Base-by-base conservation (phyloP, 2,888 invertebrate species). In the Agrenia bidenticulata region DNA sequence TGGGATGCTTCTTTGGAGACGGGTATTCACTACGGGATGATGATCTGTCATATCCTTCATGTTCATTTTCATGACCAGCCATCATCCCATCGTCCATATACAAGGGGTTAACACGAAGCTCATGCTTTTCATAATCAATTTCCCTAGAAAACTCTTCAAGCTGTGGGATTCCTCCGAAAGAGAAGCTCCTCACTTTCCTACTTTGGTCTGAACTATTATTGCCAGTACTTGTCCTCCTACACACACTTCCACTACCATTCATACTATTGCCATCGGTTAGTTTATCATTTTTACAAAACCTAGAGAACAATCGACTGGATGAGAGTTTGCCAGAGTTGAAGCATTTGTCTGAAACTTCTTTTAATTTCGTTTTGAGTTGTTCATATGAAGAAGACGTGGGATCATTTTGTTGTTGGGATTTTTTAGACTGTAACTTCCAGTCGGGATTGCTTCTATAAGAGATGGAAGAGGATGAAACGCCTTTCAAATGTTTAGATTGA, bases 151-250 rank as follows among this genome's bases (percentile, higher is more conserved):
- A 85, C 77, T 88, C 88, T 72, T 88, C 88, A 71, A 89, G 80
- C 0, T 88, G 88, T 1, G 89, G 88, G 11, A 64, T 58, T 11
- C 88, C 86, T 1, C 89, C 89, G 76, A 88, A 89, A 0, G 89
- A 89, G 78, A 89, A 88, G 78, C 89, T 89, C 42, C 89, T 82
- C 67, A 87, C 80, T 77, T 81, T 77, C 32, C 68, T 42, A 11
- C 65, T 65, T 32, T 32, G 24, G 15, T 24, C 23, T 5, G 19
- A 13, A 32, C 32, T 32, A 51, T 17, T 15, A 57, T 19, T 13
- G 42, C 41, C 27, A 0, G 55, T 26, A 55, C 60, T 63, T n/a
- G 32, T 24, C 7, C 59, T 53, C 39, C 54, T 55, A 19, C 51
- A 51, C 15, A 51, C 26, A 51, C 15, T 26, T 11, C 58, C 23